Base-by-base conservation (phyloP, 2,113 vertebrate genomes). In the Microcebus murinus region DNA sequence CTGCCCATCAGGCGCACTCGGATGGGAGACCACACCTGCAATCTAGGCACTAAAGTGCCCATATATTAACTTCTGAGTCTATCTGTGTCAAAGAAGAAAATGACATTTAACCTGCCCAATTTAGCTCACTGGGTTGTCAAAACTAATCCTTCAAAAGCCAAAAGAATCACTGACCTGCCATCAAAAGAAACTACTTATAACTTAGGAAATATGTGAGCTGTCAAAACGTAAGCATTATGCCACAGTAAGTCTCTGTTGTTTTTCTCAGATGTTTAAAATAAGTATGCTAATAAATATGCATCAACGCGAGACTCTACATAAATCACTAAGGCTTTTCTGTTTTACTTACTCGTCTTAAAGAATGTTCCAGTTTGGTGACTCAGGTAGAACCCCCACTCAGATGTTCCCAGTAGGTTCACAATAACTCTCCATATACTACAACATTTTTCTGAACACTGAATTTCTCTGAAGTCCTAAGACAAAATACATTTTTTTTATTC, bases 391-490 rank as follows among this genome's bases (percentile, higher is more conserved):
- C 52, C 18, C 21, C 23, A 27, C 68, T 90, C 57, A 85, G 63
- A 59, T 34, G 21, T 52, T 76, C 27, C 25, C 29, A 42, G 9
- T 0, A 25, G 21, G 29, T 73, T 27, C 25, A 1, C 42, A 23
- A 42, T 27, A 39, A 87, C 34, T 50, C 29, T 67, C 50, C 25
- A 5, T 29, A 11, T 34, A 45, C 7, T 17, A 3, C 0, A 25
- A 91, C 12, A 50, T 50, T 77, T 83, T 94, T 79, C 93, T 90
- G 36, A 93, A 67, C 29, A 39, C 0, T 11, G 25, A 84, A 85
- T n/a, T 90, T 29, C 81, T 68, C 59, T 85, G 65, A 93, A 76
- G 73, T 70, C 89, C 68, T 73, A 77, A 71, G 34, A 59, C 42
- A 94, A 86, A 85, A 91, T 36, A 3, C 12, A 61, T 76, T 71